Evolutionary conservation across 1,140 invertebrate genomes (phyloP).

Genomic region (Cydia pomonella): DNA sequence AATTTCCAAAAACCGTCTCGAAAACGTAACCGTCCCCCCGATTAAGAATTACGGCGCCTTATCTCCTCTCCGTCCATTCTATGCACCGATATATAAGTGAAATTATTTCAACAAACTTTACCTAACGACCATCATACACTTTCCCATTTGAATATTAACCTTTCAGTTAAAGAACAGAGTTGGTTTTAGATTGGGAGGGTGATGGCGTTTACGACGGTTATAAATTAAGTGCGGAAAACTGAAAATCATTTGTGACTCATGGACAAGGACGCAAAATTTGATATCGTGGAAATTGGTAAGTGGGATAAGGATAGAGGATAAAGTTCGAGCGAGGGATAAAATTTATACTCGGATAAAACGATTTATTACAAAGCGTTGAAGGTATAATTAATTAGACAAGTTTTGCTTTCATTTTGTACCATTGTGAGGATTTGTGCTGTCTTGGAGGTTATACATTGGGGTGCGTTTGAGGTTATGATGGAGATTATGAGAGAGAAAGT

Average conservation of each 20-base stretch:
- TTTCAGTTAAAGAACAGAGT: conserved; percentile 42
- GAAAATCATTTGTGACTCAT: conserved; percentile 74
- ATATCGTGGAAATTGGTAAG: conserved; percentile 64
- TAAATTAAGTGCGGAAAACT: conserved; percentile 73
- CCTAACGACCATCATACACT: conserved; percentile 60
- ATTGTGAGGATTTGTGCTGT: conserved; percentile 58
- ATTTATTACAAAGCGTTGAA: conserved; percentile 79
- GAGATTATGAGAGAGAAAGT: neutral
- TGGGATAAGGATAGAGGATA: conserved; percentile 52
- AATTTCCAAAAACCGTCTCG: conserved; percentile 39
- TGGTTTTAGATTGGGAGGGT: conserved; percentile 38
- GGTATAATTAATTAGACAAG: conserved; percentile 77
- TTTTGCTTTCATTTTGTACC: conserved; percentile 74
- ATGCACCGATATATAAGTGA: conserved; percentile 64
- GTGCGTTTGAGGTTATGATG: conserved; percentile 15
- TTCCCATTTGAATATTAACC: conserved; percentile 42
- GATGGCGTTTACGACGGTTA: conserved; percentile 59
- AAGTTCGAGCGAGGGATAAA: conserved; percentile 61
- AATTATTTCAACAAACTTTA: conserved; percentile 76
- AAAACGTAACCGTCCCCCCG: conserved; percentile 42
- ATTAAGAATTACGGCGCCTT: conserved; percentile 72
- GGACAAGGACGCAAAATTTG: conserved; percentile 70
- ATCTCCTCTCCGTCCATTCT: conserved; percentile 64
- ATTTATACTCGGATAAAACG: conserved; percentile 75
- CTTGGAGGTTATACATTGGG: conserved; percentile 40